Percentiles rank a stretch among this genome's conserved stretches.
Conservation (phyloP, 2,113 vertebrate species). For the Caretta caretta region DNA sequence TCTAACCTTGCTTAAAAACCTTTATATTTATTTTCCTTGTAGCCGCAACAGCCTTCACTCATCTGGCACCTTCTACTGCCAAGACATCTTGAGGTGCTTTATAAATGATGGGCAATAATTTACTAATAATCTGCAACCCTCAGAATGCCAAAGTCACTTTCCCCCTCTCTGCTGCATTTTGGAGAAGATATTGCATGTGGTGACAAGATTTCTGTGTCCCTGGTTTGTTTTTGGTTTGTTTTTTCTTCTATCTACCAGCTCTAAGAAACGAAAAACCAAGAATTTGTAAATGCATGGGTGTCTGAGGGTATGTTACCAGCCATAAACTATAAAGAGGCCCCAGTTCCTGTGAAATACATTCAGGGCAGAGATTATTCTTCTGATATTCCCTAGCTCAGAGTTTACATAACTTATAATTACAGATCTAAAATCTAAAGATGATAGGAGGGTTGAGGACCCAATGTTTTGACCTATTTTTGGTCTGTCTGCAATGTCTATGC, state of each 20-base stretch:
- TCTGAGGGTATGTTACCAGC: neutral
- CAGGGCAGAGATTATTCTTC: neutral
- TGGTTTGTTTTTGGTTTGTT: neutral
- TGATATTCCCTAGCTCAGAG: neutral
- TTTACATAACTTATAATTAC: neutral
- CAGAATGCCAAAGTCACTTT: neutral
- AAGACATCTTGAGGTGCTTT: constrained; percentile 6
- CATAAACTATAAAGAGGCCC: neutral
- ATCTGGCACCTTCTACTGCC: constrained; percentile 32
- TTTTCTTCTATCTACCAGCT: neutral
- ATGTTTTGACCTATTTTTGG: neutral
- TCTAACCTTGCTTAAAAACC: constrained; percentile 49
- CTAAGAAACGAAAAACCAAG: neutral
- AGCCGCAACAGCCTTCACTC: neutral
- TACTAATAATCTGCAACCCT: neutral
- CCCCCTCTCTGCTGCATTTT: constrained; percentile 6
- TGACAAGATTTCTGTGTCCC: neutral
- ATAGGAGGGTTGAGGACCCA: neutral
- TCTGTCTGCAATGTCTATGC: neutral
- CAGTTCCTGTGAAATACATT: neutral
- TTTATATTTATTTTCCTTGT: neutral
- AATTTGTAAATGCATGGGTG: neutral
- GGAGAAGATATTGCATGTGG: rapidly evolving
- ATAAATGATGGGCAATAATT: neutral
- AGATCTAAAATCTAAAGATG: neutral